Conservation (phyloP, 2,888 invertebrate genomes). For the Epistrophella euchroma region DNA sequence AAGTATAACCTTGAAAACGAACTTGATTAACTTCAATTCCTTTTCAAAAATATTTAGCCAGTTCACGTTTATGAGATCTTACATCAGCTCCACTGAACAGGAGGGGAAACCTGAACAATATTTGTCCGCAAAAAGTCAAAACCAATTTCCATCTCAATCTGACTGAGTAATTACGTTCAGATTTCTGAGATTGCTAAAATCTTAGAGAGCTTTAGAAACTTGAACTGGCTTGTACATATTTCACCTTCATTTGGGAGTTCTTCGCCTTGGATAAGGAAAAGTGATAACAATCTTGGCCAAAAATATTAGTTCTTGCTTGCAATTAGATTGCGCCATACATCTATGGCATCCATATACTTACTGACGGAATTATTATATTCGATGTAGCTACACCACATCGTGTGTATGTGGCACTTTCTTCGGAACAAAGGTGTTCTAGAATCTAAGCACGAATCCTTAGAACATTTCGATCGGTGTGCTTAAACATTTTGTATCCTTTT, state of each 20-base stretch:
- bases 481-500: constrained; percentile 94
- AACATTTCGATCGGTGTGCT: constrained; percentile 95
- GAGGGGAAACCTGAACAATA: too few species aligned
- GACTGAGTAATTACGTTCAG: too few species aligned
- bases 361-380: constrained; percentile 95
- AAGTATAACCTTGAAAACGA: too few species aligned
- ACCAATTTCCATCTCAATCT: too few species aligned
- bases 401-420: constrained; percentile 94
- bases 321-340: constrained; percentile 91
- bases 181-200: too few species aligned
- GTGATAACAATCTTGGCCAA: constrained; percentile 31
- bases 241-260: constrained; percentile 98
- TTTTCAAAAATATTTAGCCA: too few species aligned
- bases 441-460: constrained; percentile 97
- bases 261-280: constrained; percentile 85
- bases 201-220: too few species aligned
- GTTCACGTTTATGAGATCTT: too few species aligned
- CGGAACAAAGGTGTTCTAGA: constrained; percentile 94
- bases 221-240: constrained; percentile 94
- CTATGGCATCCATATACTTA: constrained; percentile 93
- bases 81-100: too few species aligned
- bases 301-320: constrained; percentile 84
- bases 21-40: too few species aligned
- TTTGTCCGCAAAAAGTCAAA: too few species aligned
- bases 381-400: constrained; percentile 95